Base-by-base conservation (phyloP, 1,140 invertebrate genomes). In the Helicoverpa armigera region DNA sequence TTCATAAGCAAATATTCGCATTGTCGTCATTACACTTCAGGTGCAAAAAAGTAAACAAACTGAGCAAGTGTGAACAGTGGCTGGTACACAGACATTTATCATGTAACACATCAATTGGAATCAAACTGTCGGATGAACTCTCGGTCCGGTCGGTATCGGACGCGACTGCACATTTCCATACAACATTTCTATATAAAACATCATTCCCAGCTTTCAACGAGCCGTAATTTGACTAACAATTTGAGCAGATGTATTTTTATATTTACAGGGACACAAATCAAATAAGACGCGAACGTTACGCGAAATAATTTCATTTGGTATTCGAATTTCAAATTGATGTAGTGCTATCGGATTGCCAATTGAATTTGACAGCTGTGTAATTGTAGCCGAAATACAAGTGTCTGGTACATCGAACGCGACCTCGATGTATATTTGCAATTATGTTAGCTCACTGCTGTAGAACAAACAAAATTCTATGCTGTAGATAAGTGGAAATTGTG, bases 81-180 rank as follows among this genome's bases (percentile, higher is more conserved):
- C 67, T 65, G 69, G 58, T 80, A 88, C 78, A 82, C 82, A 80
- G 56, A 75, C 73, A 63, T 75, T 61, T 82, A 83, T 82, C 69
- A 72, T 79, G 73, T 82, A 80, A 86, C 81, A 83, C 83, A 82
- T 88, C 79, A 81, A 84, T 81, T 84, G 81, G 85, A 86, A 82
- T 86, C 79, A 84, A 86, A 86, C 76, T 84, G 85, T 80, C 78
- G 69, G 73, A 80, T 82, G 31, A 50, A 61, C 74, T 69, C 69
- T 69, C 69, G 84, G 73, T 61, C 56, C 61, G 56, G 69, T 61
- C 58, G 13, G 16, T 60, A 43, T 12, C 50, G 54, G 11, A 50
- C 73, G 73, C 73, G 56, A 61, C 73, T 75, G 73, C 73, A 72
- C 23, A 72, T 72, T 72, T 29, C 31, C 16, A 35, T 51, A 56